Conservation (phyloP, 2,113 vertebrate genomes). For the Halichoeres trimaculatus region DNA sequence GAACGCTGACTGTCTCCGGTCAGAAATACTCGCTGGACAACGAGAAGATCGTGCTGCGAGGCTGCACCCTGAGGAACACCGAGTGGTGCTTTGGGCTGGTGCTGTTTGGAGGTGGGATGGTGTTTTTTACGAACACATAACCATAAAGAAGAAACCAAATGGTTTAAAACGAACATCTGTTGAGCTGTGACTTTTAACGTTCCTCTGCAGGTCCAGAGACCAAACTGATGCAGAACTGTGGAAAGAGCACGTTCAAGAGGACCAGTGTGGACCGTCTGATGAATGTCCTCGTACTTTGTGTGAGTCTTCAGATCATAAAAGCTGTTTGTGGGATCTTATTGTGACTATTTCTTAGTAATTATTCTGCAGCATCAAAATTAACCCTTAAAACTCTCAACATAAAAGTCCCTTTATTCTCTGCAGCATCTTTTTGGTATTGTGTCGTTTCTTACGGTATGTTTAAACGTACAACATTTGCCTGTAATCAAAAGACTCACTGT, state of each 20-base stretch:
- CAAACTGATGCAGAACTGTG: constrained; percentile 96
- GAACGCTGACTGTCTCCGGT: constrained; percentile 83
- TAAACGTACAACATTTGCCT: no score
- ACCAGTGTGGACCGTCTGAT: constrained; percentile 93
- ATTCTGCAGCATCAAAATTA: not conserved
- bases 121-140: fast-evolving
- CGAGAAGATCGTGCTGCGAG: constrained; percentile 91
- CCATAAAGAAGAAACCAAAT: fast-evolving
- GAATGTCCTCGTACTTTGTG: constrained; percentile 90
- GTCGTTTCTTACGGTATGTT: no score
- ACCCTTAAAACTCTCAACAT: not conserved
- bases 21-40: constrained; percentile 90
- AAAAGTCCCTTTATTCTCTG: no score
- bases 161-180: no score
- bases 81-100: constrained; percentile 96
- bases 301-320: constrained; percentile 73
- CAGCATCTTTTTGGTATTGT: no score
- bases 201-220: constrained; percentile 89
- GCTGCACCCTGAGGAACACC: constrained; percentile 94
- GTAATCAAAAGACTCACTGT: not conserved
- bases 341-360: no score
- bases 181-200: not conserved
- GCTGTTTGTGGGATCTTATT: not conserved
- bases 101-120: constrained; percentile 89
- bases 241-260: constrained; percentile 90